Conservation (phyloP, 2,797 vertebrate species). For the Pangasius sanitwongsei region DNA sequence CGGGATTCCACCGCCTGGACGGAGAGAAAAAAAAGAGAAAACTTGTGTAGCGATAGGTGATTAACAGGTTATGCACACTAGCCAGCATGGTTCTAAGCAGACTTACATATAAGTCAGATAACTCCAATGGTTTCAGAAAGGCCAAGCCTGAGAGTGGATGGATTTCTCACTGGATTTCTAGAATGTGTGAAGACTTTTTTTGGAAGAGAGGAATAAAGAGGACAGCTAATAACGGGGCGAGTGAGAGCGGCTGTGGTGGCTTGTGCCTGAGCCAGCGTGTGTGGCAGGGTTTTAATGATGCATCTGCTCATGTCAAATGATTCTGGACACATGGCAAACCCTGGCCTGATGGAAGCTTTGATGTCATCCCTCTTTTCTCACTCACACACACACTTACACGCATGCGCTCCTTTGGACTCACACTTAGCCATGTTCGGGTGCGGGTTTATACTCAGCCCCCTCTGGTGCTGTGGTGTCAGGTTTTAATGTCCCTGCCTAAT, state of each 20-base stretch:
- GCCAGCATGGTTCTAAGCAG: conserved; percentile 54
- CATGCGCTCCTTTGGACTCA: conserved; percentile 53
- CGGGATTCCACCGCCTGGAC: conserved; percentile 52
- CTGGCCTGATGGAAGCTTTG: conserved; percentile 76
- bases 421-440: conserved; percentile 70
- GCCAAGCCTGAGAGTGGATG: conserved; percentile 47
- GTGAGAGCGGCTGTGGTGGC: conserved; percentile 65
- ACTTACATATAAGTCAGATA: conserved; percentile 62
- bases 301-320: conserved; percentile 82
- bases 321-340: conserved; percentile 80
- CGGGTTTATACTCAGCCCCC: conserved; percentile 75
- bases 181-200: conserved; percentile 63
- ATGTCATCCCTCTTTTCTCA: conserved; percentile 63
- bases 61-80: conserved; percentile 49
- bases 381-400: conserved; percentile 35
- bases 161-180: conserved; percentile 56
- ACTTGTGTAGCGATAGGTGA: neutral
- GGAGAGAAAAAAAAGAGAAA: conserved; percentile 23
- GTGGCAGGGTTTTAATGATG: conserved; percentile 81
- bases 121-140: conserved; percentile 61
- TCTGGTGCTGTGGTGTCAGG: conserved; percentile 78
- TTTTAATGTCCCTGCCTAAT: conserved; percentile 86
- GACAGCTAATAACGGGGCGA: conserved; percentile 57
- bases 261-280: conserved; percentile 66
- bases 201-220: conserved; percentile 50